Evolutionary conservation across 92 coral and sea anemone genomes (phyloP), one percentile per base, ranked within the genome.

Genomic region (Phenganax marumi): DNA sequence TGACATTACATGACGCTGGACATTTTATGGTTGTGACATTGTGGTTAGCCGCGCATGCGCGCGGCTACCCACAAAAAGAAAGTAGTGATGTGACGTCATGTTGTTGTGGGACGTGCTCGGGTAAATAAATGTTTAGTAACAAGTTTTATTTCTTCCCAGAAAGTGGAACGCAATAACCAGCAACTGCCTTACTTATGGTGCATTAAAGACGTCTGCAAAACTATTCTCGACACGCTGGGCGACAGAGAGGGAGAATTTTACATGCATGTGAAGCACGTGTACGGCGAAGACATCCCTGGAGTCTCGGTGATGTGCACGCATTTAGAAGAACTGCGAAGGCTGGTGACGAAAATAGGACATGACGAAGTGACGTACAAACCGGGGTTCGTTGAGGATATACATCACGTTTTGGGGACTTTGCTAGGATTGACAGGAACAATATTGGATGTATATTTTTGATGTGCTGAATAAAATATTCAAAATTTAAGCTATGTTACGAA

Each of bases 221-320:
- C 74, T 79, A 89, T 96, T 0, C 92, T 87, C 48, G 74, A 85
- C 8, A 80, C 86, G 51, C 78, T 96, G 54, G 90, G 89, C 43
- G 96, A 96, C 58, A 88, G 93, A 48, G 97, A 96, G 54, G 99
- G 99, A 17, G 97, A 89, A 76, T 96, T 96, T 50, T 92, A 92
- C 69, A 88, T 85, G 58, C 85, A 93, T 81, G 89, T 96, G 91
- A 93, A 92, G 72, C 91, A 90, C 78, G 70, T 96, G 43, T 86
- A 88, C 17, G 90, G 97, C 0, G 97, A 95, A 19, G 92, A 91
- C 53, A 93, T 96, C 18, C 97, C 99, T 0, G 93, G 99, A 66
- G 91, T 96, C 81, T 86, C 87, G 47, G 91, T 92, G 74, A 90
- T 96, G 26, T 91, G 93, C 75, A 93, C 92, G 57, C 91, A 91